Evolutionary conservation across 37 sponge, comb jelly and placozoan species (phyloP).

Genomic region (Cliona cf. orientalis): DNA sequence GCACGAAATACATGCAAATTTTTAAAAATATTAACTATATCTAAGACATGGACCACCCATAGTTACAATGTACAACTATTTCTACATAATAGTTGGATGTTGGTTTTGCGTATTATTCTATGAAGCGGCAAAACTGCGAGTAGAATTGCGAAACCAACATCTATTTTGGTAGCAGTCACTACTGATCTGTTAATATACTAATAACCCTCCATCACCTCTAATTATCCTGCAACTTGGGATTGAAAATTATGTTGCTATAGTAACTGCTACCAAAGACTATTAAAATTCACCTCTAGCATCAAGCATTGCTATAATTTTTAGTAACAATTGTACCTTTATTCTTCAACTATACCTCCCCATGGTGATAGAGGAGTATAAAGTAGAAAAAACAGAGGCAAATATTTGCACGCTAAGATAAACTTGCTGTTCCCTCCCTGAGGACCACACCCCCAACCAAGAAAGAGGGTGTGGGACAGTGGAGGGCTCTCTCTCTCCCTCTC

Average conservation of each 20-base stretch:
- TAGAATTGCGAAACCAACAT: too few relatives aligned
- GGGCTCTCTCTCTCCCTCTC: too few relatives aligned
- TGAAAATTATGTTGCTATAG: too few relatives aligned
- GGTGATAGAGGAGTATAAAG: not conserved
- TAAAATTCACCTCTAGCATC: not conserved
- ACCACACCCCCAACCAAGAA: not conserved
- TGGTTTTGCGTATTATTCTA: too few relatives aligned
- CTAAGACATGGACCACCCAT: not conserved
- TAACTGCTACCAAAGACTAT: not conserved
- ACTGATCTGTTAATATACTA: too few relatives aligned
- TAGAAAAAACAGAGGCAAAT: too few relatives aligned
- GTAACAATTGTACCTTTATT: not conserved
- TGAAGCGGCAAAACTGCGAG: too few relatives aligned
- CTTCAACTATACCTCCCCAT: not conserved
- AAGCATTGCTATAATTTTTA: not conserved
- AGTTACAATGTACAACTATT: not conserved
- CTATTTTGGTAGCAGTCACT: too few relatives aligned
- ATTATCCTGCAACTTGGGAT: too few relatives aligned
- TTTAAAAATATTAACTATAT: not conserved
- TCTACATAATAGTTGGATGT: not conserved
- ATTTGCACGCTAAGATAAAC: not conserved
- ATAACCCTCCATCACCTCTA: too few relatives aligned
- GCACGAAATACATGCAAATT: too few relatives aligned
- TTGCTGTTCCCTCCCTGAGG: not conserved
- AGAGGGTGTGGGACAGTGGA: not conserved